Evolutionary conservation across 2,888 invertebrate species (phyloP).

Genomic region (Trisateles emortualis): DNA sequence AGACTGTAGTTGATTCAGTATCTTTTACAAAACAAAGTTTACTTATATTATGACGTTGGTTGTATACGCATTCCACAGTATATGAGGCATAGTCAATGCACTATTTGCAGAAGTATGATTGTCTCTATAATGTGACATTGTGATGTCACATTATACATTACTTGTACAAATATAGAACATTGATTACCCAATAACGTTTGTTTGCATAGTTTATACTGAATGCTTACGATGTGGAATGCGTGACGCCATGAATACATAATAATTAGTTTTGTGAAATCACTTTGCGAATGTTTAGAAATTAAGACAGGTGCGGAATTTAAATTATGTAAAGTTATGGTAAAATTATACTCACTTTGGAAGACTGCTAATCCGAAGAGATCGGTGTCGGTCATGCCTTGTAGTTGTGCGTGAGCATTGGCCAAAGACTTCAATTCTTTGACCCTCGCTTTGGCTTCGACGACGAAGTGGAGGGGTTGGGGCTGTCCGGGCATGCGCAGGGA

Average conservation of each 20-base stretch:
- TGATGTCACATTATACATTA: too few species aligned
- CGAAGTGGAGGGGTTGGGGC: constrained; percentile 81
- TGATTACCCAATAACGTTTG: constrained; percentile 64
- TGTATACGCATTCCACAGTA: too few species aligned
- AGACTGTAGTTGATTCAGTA: too few species aligned
- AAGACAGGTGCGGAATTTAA: constrained; percentile 34
- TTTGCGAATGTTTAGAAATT: constrained; percentile 46
- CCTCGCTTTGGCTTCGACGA: constrained; percentile 93
- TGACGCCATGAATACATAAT: constrained; percentile 62
- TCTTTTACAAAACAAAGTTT: too few species aligned
- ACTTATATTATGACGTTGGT: too few species aligned
- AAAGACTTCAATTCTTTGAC: constrained; percentile 94
- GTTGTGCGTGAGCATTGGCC: constrained; percentile 92
- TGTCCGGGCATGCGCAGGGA: constrained; percentile 88
- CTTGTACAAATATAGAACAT: constrained; percentile 58
- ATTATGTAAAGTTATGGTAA: constrained; percentile 16
- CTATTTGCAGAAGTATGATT: not conserved
- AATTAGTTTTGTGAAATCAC: constrained; percentile 60
- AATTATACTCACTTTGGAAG: constrained; percentile 89
- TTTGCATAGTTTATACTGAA: constrained; percentile 59
- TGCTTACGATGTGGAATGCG: constrained; percentile 57
- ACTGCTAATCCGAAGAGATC: constrained; percentile 95
- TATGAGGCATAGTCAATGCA: too few species aligned
- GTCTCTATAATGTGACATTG: constrained; percentile 43
- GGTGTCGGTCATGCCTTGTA: constrained; percentile 94